Evolutionary conservation across 2,888 invertebrate genomes (phyloP).

Genomic region (Plagiodera versicolora): DNA sequence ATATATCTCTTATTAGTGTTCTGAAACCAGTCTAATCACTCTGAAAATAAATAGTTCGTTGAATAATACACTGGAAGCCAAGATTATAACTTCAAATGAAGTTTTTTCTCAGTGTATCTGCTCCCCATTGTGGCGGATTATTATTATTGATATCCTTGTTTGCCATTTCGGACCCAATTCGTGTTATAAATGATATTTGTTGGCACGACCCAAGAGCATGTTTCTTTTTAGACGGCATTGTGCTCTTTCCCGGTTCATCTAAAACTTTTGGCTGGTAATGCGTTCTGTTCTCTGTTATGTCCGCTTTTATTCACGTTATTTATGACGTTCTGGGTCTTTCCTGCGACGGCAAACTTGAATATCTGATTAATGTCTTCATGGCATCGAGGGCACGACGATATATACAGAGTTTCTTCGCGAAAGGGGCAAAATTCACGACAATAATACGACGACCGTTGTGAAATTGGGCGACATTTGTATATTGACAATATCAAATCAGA

Average conservation of each 20-base stretch:
- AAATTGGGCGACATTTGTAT: no score
- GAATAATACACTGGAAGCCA: no score
- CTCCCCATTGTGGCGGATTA: conserved; percentile 34
- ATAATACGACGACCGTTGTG: no score
- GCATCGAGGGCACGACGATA: conserved; percentile 18
- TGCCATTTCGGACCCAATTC: conserved; percentile 51
- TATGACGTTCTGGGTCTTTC: conserved; percentile 31
- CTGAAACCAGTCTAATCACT: no score
- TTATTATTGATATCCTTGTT: conserved; percentile 56
- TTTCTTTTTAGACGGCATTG: conserved; percentile 43
- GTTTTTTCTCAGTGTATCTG: conserved; percentile 20
- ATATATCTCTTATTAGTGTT: no score
- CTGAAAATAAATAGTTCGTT: no score
- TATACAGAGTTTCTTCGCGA: conserved; percentile 16
- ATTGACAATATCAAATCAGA: no score
- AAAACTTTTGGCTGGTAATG: conserved; percentile 35
- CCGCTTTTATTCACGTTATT: conserved; percentile 34
- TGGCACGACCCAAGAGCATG: conserved; percentile 50
- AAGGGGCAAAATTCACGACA: not conserved
- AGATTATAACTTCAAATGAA: no score
- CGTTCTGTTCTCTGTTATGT: conserved; percentile 32
- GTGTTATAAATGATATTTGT: conserved; percentile 54
- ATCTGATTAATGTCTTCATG: conserved; percentile 33
- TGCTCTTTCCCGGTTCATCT: conserved; percentile 31
- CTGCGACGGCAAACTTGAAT: conserved; percentile 29